These are phyloP conservation scores for Coturnix japonica DNA, from an alignment of 2,113 vertebrate species.

Conservation along the genomic window DNA sequence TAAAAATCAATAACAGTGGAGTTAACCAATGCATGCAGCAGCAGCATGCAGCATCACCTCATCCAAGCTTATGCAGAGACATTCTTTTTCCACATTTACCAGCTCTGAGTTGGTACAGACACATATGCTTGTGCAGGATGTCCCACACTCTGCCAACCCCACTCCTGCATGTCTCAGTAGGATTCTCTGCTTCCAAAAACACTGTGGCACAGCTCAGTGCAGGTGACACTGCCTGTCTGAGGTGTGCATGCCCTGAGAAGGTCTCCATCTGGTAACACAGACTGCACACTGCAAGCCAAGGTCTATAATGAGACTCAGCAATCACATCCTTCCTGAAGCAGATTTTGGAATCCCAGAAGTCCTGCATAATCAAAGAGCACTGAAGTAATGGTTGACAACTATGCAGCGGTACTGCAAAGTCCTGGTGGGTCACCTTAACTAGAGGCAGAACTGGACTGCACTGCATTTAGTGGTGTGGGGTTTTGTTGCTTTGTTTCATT, in stretches of 20 bases:
- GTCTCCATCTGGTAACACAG: not conserved
- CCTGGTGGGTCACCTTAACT: not conserved
- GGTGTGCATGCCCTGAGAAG: not conserved
- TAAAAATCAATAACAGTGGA: not conserved
- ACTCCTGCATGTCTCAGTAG: fast-evolving
- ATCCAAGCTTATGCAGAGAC: not conserved
- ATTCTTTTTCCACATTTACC: not conserved
- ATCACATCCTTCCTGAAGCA: not conserved
- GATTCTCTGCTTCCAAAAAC: not conserved
- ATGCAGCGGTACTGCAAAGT: not conserved
- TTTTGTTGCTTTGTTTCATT: not conserved
- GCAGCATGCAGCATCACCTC: not conserved
- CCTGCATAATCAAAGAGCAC: not conserved
- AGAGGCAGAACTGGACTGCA: not conserved
- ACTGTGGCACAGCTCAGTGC: not conserved
- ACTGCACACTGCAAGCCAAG: not conserved
- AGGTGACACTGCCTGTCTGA: not conserved
- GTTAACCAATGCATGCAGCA: not conserved
- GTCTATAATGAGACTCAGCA: not conserved
- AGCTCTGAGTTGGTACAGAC: not conserved
- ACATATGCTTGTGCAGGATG: not conserved
- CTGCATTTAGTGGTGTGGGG: not conserved
- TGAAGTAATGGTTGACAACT: not conserved
- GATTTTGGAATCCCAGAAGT: not conserved
- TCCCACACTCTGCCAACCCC: not conserved